Conservation (phyloP, 2,113 vertebrate species). For the Tetrax tetrax region DNA sequence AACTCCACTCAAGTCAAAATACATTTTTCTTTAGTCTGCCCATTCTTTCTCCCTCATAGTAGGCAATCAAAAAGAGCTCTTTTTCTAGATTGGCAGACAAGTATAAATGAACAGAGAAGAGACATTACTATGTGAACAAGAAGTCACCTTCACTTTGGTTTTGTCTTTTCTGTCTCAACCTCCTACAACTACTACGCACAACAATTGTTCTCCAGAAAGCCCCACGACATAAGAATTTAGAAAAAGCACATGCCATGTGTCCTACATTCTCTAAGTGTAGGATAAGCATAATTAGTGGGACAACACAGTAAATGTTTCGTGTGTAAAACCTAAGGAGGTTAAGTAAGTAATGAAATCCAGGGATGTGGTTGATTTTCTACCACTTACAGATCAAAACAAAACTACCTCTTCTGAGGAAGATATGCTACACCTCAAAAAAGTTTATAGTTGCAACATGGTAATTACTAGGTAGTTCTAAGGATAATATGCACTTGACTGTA, state of each 20-base stretch:
- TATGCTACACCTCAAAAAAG: not conserved
- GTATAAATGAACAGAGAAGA: not conserved
- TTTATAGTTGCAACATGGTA: not conserved
- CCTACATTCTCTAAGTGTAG: constrained; percentile 24
- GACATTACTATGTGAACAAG: not conserved
- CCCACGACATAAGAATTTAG: not conserved
- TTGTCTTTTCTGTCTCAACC: not conserved
- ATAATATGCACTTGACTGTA: not conserved
- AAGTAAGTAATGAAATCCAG: constrained; percentile 42
- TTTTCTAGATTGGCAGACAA: not conserved
- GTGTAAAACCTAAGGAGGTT: constrained; percentile 34
- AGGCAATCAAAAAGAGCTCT: not conserved
- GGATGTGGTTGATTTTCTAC: not conserved
- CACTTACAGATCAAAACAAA: not conserved
- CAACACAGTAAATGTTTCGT: constrained; percentile 2
- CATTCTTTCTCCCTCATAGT: not conserved
- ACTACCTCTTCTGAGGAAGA: not conserved
- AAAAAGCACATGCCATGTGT: not conserved
- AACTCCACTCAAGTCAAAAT: not conserved
- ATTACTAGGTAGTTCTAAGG: not conserved
- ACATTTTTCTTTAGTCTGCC: not conserved
- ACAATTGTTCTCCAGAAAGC: not conserved
- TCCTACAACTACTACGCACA: not conserved
- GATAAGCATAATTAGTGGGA: constrained; percentile 21
- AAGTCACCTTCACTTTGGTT: not conserved